A percentile compares a stretch with the other conserved stretches of the same genome.
phyloP scores from a whole-genome alignment of 2,888 invertebrate genomes.

The Scotopteryx bipunctaria region DNA sequence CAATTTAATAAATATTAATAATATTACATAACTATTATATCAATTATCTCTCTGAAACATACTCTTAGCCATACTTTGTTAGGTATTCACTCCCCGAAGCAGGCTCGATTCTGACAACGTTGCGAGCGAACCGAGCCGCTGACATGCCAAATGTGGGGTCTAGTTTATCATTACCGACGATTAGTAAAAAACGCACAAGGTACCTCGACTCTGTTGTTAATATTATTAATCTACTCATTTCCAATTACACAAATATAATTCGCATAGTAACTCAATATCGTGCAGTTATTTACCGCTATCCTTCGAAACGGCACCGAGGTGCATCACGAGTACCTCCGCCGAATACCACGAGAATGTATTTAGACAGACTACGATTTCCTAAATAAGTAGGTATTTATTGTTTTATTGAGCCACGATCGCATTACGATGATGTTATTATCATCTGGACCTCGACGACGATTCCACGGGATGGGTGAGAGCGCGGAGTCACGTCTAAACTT shows the following conservation, averaged over 20 bases:
- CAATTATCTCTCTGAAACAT: slow-evolving; percentile 68
- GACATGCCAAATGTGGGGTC: slow-evolving; percentile 12
- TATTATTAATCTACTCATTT: slow-evolving; percentile 12
- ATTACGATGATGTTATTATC: slow-evolving; percentile 45
- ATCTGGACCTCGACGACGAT: slow-evolving; percentile 43
- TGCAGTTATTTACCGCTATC: slow-evolving; percentile 5
- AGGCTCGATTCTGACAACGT: slow-evolving; percentile 6
- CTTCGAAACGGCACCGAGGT: slow-evolving; percentile 27
- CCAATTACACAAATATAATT: slow-evolving; percentile 23
- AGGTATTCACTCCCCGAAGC: slow-evolving; percentile 20
- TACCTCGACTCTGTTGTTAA: slow-evolving; percentile 23
- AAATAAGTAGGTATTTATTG: slow-evolving; percentile 51
- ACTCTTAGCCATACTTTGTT: slow-evolving; percentile 44
- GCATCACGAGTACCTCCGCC: slow-evolving; percentile 42
- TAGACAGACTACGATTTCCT: slow-evolving; percentile 42
- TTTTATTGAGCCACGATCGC: slow-evolving; percentile 52
- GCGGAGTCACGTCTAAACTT: slow-evolving; percentile 44
- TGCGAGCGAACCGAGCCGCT: slow-evolving; percentile 2
- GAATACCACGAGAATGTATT: slow-evolving; percentile 39
- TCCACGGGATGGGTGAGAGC: slow-evolving; percentile 37
- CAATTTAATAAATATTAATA: slow-evolving; percentile 68
- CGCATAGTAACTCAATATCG: slow-evolving; percentile 15
- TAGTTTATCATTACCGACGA: slow-evolving; percentile 11
- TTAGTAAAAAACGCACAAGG: slow-evolving; percentile 20
- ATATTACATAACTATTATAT: slow-evolving; percentile 67